phyloP scores from a whole-genome alignment of 2,888 invertebrate genomes.

The Xylophagus ater region DNA sequence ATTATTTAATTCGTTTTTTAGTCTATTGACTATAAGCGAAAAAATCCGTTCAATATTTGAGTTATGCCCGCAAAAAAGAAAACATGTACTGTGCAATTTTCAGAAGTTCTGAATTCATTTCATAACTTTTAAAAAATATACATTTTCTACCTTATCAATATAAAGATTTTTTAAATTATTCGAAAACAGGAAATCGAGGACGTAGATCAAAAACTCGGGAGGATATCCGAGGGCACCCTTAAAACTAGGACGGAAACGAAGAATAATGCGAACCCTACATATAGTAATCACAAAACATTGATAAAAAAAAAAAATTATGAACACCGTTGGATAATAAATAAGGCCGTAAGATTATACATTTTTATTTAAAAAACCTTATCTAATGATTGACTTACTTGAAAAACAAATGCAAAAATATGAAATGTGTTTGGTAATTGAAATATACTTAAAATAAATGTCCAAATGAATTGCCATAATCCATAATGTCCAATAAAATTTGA shows the following conservation, averaged over 20 bases:
- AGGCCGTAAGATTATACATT: no score
- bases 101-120: slow-evolving; percentile 1
- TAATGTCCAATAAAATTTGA: slow-evolving; percentile 46
- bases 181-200: no score
- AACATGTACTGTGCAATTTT: background rate
- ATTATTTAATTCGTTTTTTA: background rate
- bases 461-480: slow-evolving; percentile 47
- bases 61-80: background rate
- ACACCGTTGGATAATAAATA: no score
- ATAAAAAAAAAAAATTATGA: no score
- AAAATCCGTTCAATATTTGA: background rate
- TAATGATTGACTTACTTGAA: slow-evolving; percentile 34
- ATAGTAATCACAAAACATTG: no score
- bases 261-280: no score
- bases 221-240: no score
- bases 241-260: no score
- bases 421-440: slow-evolving; percentile 51
- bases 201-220: no score
- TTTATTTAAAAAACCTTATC: no score
- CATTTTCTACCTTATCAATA: no score
- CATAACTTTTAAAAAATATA: background rate
- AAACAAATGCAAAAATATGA: slow-evolving; percentile 51
- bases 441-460: slow-evolving; percentile 46
- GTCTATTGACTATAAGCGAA: slow-evolving; percentile 1
- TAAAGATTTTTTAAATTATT: no score